Conservation (phyloP, 2,797 vertebrate species). For the Coregonus suidteri region DNA sequence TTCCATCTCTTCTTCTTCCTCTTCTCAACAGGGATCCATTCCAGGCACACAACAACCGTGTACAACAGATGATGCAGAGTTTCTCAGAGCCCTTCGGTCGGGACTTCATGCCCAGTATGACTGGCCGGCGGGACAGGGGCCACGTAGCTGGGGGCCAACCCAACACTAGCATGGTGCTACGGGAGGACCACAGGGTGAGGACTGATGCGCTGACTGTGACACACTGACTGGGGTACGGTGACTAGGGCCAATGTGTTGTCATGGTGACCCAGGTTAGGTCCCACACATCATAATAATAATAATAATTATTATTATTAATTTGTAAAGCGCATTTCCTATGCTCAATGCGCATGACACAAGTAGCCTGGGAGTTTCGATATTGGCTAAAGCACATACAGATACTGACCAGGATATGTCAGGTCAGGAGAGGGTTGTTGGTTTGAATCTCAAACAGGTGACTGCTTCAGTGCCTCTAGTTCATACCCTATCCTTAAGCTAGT, state of each 20-base stretch:
- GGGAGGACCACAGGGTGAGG: constrained; percentile 78
- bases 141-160: constrained; percentile 34
- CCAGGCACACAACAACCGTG: constrained; percentile 81
- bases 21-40: constrained; percentile 83
- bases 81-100: constrained; percentile 84
- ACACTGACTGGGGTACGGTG: neutral
- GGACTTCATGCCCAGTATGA: constrained; percentile 73
- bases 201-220: neutral
- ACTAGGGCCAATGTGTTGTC: neutral
- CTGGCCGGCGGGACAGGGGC: constrained; percentile 63
- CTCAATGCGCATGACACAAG: too few species aligned
- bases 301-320: too few species aligned
- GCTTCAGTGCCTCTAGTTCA: neutral
- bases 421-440: neutral
- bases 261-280: neutral
- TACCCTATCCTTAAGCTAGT: too few species aligned
- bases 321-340: too few species aligned
- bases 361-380: neutral
- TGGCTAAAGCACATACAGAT: neutral
- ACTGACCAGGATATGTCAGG: neutral
- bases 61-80: constrained; percentile 85
- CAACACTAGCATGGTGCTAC: constrained; percentile 55
- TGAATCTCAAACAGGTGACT: neutral
- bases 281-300: neutral
- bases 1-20: constrained; percentile 17